Base-by-base conservation (phyloP, 2,797 vertebrate genomes). In the Pseudomugil gertrudae region DNA sequence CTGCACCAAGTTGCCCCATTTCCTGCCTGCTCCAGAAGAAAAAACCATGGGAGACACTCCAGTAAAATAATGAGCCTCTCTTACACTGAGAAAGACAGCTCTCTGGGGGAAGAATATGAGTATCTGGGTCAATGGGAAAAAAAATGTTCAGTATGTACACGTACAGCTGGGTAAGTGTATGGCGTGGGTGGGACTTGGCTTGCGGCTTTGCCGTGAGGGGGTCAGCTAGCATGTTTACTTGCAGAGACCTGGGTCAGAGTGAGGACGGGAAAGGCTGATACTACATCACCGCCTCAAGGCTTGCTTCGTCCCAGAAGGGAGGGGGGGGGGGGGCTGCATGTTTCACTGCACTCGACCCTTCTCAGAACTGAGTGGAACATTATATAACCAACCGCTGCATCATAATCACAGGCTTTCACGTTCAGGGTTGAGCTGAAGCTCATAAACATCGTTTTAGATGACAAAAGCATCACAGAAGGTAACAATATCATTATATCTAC, bases 71-170 rank as follows among this genome's bases (percentile, higher is more conserved):
- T 86, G 85, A 91, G 85, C 74, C 81, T 80, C 85, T 89, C 81
- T 81, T 74, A 80, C 70, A 83, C 52, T 11, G 72, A 84, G 79
- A 79, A 83, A 89, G 73, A 57, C 52, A 32, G 76, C 79, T 91
- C 87, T 92, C 89, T 81, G 70, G 82, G 84, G 72, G 26, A 68
- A 81, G 83, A 80, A 79, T 66, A 79, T 66, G 85, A 84, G 80
- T 88, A 91, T 89, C 84, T 92, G 91, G 91, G 89, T 92, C 91
- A 90, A 82, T 84, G 64, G 69, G 66, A 56, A 35, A 67, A 65
- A 67, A 54, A 82, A 72, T 63, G 80, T 79, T 81, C 72, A 36
- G 56, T 76, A 59, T 75, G 76, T 62, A 74, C 69, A 86, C 78
- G 51, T 79, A 71, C 67, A 65, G 81, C 66, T 3, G 78, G 43